Conservation (phyloP, 2,113 vertebrate species). For the Uria aalge region DNA sequence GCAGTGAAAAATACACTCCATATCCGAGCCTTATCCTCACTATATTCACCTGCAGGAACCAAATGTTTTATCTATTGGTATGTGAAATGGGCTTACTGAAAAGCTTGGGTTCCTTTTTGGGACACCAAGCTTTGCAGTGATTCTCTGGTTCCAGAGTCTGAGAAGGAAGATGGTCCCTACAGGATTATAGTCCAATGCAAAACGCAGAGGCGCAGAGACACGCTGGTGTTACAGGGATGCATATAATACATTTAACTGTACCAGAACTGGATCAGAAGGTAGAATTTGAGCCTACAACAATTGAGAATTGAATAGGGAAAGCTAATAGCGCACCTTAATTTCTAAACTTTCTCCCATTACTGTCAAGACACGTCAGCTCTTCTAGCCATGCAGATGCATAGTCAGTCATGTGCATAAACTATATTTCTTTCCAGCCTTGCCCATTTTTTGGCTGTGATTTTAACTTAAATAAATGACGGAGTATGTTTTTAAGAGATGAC, state of each 20-base stretch:
- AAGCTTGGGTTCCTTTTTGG: not conserved
- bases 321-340: not conserved
- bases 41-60: not conserved
- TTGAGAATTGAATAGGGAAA: not conserved
- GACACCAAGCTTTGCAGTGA: not conserved
- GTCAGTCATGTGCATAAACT: not conserved
- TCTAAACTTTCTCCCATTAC: not conserved
- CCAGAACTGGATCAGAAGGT: not conserved
- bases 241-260: not conserved
- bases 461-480: not conserved
- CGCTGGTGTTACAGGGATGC: fast-evolving
- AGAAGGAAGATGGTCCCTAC: not conserved
- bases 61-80: not conserved
- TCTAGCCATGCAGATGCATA: not conserved
- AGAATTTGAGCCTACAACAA: not conserved
- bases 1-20: not conserved
- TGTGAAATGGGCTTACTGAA: not conserved
- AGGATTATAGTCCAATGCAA: fast-evolving
- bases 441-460: not conserved
- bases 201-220: not conserved
- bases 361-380: not conserved
- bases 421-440: not conserved
- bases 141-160: not conserved
- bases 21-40: not conserved
- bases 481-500: not conserved